These are phyloP conservation scores for Sebastes nivosus DNA, from an alignment of 2,797 vertebrate species.

Conservation along the genomic window DNA sequence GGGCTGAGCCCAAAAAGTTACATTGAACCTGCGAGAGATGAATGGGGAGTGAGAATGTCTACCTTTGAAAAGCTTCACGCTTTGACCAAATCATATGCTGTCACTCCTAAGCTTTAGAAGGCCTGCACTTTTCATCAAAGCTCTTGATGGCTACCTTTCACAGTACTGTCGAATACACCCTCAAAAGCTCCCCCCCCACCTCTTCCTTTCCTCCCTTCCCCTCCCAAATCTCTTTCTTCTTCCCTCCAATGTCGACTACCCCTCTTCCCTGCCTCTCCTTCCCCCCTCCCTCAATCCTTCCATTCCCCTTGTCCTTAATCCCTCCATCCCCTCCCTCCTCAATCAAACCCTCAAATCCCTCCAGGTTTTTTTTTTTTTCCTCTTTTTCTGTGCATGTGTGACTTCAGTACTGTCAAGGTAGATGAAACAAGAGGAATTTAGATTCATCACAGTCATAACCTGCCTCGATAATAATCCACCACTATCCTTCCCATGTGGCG, in stretches of 20 bases:
- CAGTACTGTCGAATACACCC: conserved; percentile 77
- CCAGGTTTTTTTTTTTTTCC: conserved; percentile 44
- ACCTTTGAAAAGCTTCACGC: conserved; percentile 81
- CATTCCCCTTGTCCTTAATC: conserved; percentile 79
- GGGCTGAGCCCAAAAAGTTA: conserved; percentile 76
- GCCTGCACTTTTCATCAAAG: conserved; percentile 84
- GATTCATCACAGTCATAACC: conserved; percentile 77
- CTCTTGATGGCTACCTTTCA: conserved; percentile 83
- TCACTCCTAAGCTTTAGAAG: conserved; percentile 82
- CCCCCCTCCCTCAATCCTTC: conserved; percentile 66
- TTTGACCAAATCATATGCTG: conserved; percentile 85
- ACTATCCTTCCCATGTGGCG: conserved; percentile 71
- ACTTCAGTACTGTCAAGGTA: conserved; percentile 78
- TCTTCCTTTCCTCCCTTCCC: conserved; percentile 63
- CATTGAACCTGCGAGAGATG: conserved; percentile 71
- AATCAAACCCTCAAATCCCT: conserved; percentile 79
- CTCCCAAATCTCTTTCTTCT: conserved; percentile 81
- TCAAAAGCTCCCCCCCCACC: conserved; percentile 78
- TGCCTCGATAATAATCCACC: conserved; percentile 69
- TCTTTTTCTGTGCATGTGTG: conserved; percentile 52
- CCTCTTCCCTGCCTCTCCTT: conserved; percentile 34
- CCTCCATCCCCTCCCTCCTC: conserved; percentile 65
- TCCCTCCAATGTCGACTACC: conserved; percentile 67
- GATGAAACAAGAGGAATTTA: conserved; percentile 80
- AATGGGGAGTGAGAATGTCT: conserved; percentile 77